Evolutionary conservation across 2,113 vertebrate genomes (phyloP).

Genomic region (Promerops cafer): DNA sequence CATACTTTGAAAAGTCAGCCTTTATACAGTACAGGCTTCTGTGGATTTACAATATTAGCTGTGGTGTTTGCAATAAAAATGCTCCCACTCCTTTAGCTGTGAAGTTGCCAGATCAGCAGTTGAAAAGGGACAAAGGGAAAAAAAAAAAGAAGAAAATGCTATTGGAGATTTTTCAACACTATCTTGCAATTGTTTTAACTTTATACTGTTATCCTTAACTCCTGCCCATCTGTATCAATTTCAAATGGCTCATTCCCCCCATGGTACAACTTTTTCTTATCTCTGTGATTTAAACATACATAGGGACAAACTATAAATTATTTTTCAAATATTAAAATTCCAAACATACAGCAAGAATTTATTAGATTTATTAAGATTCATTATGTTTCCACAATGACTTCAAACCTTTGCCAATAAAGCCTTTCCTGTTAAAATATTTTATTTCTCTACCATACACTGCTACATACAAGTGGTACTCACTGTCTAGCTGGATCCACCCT

Average conservation of each 20-base stretch:
- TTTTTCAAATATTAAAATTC: neutral
- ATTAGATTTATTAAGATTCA: neutral
- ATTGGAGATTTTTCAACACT: neutral
- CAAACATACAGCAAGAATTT: neutral
- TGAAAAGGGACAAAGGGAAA: neutral
- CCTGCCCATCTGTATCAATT: neutral
- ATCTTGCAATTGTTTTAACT: neutral
- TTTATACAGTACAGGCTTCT: neutral
- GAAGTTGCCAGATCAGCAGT: neutral
- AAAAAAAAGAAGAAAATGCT: neutral
- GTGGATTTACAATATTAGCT: neutral
- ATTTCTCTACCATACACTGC: neutral
- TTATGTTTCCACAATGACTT: neutral
- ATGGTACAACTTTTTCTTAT: neutral
- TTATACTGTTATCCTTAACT: neutral
- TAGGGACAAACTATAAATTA: neutral
- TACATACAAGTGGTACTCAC: neutral
- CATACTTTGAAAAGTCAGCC: neutral
- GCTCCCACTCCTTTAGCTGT: neutral
- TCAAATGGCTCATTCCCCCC: neutral
- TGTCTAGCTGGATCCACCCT: neutral
- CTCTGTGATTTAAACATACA: neutral
- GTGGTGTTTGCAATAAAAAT: neutral
- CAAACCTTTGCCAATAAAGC: neutral
- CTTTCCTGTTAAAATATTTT: neutral